A percentile compares a stretch with the other conserved stretches of the same genome.
phyloP scores from a whole-genome alignment of 1,140 invertebrate genomes.

The Rhizoglyphus robini region DNA sequence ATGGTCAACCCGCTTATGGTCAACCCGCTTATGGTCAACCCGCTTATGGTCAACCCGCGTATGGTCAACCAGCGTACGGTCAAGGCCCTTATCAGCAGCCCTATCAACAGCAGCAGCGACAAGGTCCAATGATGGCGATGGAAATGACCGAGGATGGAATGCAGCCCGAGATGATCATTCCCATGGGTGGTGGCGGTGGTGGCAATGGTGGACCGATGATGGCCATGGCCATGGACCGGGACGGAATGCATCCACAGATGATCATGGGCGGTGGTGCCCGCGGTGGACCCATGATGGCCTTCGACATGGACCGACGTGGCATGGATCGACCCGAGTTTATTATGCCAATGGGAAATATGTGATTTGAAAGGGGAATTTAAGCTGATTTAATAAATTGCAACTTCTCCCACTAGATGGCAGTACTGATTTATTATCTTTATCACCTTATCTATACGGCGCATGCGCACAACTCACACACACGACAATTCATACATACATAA shows the following conservation, averaged over 20 bases:
- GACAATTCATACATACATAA: too few relatives aligned
- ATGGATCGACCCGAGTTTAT: not conserved
- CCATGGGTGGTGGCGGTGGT: not conserved
- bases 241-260: not conserved
- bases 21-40: too few relatives aligned
- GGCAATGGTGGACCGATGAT: not conserved
- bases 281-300: not conserved
- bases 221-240: not conserved
- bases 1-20: too few relatives aligned
- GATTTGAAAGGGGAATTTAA: too few relatives aligned
- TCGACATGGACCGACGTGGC: not conserved
- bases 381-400: too few relatives aligned
- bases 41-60: too few relatives aligned
- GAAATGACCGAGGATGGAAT: not conserved
- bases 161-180: not conserved
- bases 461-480: too few relatives aligned
- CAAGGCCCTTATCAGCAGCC: not conserved
- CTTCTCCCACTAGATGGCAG: too few relatives aligned
- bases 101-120: not conserved
- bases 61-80: too few relatives aligned
- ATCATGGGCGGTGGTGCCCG: not conserved
- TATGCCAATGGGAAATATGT: not conserved
- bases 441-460: too few relatives aligned
- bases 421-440: too few relatives aligned
- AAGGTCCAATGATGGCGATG: not conserved